These are phyloP conservation scores for Proterorhinus semilunaris DNA, from an alignment of 2,113 vertebrate species.

Conservation along the genomic window DNA sequence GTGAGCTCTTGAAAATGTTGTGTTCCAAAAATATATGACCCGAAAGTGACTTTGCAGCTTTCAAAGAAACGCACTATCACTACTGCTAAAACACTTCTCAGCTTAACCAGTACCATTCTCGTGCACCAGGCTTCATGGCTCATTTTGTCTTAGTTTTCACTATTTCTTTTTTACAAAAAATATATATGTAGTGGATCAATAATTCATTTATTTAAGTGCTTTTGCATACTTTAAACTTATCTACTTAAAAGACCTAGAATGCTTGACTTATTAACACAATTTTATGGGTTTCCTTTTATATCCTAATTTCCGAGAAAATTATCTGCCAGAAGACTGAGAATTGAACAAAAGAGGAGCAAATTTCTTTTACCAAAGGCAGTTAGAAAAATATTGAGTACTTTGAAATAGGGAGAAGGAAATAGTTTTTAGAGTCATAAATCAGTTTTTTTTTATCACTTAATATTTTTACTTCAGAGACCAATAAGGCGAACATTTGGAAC, in stretches of 20 bases:
- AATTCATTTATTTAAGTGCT: neutral
- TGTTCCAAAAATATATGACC: constrained; percentile 10
- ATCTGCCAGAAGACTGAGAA: neutral
- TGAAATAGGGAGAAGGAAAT: no score
- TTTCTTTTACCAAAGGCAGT: neutral
- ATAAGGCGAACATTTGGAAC: no score
- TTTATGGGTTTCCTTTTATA: neutral
- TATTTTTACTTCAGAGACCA: no score
- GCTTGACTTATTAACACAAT: neutral
- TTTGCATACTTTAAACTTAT: neutral
- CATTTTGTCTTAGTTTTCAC: neutral
- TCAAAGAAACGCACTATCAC: neutral
- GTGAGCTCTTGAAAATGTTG: neutral
- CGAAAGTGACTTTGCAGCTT: neutral
- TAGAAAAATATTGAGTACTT: no score
- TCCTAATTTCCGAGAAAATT: neutral
- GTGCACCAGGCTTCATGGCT: neutral
- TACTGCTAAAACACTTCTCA: neutral
- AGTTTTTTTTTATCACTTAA: no score
- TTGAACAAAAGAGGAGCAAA: neutral
- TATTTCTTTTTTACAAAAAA: neutral
- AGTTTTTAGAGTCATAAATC: no score
- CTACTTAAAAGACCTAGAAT: neutral
- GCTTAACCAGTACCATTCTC: neutral
- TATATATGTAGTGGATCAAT: no score